Evolutionary conservation across 2,113 vertebrate genomes (phyloP), one percentile per base, ranked within the genome.

Genomic region (Muscicapa adusta): DNA sequence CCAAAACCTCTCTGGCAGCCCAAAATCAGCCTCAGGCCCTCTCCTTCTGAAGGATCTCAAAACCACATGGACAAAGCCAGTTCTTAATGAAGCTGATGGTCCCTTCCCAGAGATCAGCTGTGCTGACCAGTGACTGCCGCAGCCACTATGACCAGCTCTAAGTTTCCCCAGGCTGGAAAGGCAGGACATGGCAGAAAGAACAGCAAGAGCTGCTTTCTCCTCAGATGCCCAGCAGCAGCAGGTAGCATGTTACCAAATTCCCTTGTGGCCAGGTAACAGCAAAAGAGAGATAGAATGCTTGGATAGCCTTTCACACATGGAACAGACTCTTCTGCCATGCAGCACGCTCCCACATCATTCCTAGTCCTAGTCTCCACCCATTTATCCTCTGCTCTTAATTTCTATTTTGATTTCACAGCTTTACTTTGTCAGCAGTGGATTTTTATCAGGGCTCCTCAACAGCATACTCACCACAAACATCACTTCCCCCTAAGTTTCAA

Each of bases 331-430:
- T 72, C 48, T 73, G 42, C 51, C 65, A 20, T 3, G 38, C 53
- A 56, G n/a, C 50, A 10, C 1, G 34, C 12, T 67, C 34, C 81
- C 0, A 0, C 38, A 10, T 4, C 2, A 2, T 3, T 38, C 68
- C 51, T 22, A 12, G 15, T 23, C 47, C 62, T 28, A 8, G 13
- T 7, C 38, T 24, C 78, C 57, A 58, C 53, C 61, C 23, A 6
- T 40, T 67, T 29, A 28, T 45, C 24, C 40, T 60, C 57, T n/a
- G 26, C 31, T 91, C 34, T 15, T 18, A 4, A 63, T 45, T 72
- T 71, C 57, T 56, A 4, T 20, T 76, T 51, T 57, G 54, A 68
- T 88, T 73, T 65, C 50, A n/a, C 29, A 45, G 45, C 47, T 88
- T 56, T 34, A 63, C 23, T 42, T 42, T 20, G 12, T 42, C 20